Base-by-base conservation (phyloP, 2,797 vertebrate genomes). In the Platyrinchus mystaceus region DNA sequence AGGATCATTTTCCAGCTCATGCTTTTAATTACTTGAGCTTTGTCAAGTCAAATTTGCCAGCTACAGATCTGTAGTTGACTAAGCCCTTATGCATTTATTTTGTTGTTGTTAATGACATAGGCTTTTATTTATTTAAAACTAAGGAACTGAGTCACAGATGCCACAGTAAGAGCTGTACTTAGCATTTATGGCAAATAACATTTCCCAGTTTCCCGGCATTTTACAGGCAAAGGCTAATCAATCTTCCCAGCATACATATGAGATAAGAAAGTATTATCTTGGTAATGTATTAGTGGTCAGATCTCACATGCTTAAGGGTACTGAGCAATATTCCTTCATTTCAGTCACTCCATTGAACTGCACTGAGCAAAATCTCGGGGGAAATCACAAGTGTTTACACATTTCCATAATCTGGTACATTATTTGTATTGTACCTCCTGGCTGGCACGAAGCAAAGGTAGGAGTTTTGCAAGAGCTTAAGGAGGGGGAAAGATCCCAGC, bases 111-210 rank as follows among this genome's bases (percentile, higher is more conserved):
- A 85, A 87, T 84, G 85, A 90, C 69, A 52, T 2, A 53, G 74
- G 67, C 30, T 89, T 94, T 97, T 89, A 88, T 87, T 92, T 90
- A 95, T 93, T 96, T 93, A 82, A 93, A 87, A 58, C 24, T 27
- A 34, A 85, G 55, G 91, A 87, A 95, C 77, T 91, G 95, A 95
- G 89, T 96, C 89, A 96, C 89, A 82, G 70, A 76, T 90, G 87
- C 80, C 80, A 94, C 74, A 22, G 55, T 46, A 53, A 94, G 79
- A 84, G 36, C 32, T 69, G 44, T 44, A 68, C 80, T 90, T 90
- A 23, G 63, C 46, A 53, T 87, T 97, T 95, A 83, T 74, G 46
- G 87, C 94, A 86, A 96, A 92, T 69, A 88, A 70, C 6, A 0
- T 56, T 84, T 92, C 87, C 91, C 82, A 64, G 22, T 50, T 91